Base-by-base conservation (phyloP, 2,113 vertebrate species). In the Colistium nudipinnis region DNA sequence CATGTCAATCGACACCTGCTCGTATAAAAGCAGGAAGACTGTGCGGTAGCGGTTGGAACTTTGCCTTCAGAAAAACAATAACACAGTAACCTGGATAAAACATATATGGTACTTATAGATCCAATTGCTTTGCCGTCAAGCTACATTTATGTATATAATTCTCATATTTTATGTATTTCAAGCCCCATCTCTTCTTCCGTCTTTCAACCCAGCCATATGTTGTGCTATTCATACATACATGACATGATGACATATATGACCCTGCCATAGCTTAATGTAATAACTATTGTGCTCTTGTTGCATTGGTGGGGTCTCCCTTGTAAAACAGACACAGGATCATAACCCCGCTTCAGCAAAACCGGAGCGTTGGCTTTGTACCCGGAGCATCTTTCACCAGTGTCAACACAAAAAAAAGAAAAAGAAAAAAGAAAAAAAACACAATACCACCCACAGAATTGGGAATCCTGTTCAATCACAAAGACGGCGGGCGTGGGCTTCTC, bases 1-100 rank as follows among this genome's bases (percentile, higher is more conserved):
- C 62, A 78, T 85, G 84, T 89, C 83, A 87, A 82, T 87, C 86
- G 82, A 73, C 80, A 83, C 76, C 72, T 84, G 68, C 62, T 81
- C 38, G 9, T 66, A 74, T 79, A 62, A 81, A 89, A 78, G 82
- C 79, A 55, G 45, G 9, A 63, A 55, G 30, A 60, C 33, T 39
- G 28, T 25, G 48, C n/a, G 33, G 60, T 78, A 70, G 65, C 44
- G 43, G 61, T 53, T 78, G 20, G 44, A 65, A 64, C 13, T 7
- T n/a, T n/a, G n/a, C n/a, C n/a, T n/a, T n/a, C n/a, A n/a, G n/a
- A n/a, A n/a, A n/a, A n/a, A 80, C 45, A 70, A 72, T 61, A 59
- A 65, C 28, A 71, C 54, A 4, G 55, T 76, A 80, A 76, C 76
- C 62, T 64, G 82, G 41, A 79, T 70, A 51, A 4, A 47, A 17